These are phyloP conservation scores for Arenicola marina DNA, from an alignment of 2,888 invertebrate species.

Conservation along the genomic window DNA sequence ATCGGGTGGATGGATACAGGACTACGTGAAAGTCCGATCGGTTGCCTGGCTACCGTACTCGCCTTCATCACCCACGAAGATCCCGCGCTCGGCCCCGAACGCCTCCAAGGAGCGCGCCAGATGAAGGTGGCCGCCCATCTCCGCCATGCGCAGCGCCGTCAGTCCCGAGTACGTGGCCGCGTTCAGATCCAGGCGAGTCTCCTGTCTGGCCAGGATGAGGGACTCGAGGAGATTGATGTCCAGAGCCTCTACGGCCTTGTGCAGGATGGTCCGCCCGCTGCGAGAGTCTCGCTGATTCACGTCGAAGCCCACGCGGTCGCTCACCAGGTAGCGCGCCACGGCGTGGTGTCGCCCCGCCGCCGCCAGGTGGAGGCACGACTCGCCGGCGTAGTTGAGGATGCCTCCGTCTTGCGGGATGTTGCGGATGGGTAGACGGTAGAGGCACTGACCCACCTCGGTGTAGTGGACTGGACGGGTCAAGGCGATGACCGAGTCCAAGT, in stretches of 20 bases:
- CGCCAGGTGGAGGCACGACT: neutral
- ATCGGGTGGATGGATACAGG: too few species aligned
- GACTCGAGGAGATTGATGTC: neutral
- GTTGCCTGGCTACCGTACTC: too few species aligned
- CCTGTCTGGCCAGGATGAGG: too few species aligned
- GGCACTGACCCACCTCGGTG: neutral
- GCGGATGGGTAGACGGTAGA: neutral
- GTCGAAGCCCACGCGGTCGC: neutral
- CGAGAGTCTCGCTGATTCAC: neutral
- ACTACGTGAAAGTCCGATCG: too few species aligned
- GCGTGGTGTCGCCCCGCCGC: neutral
- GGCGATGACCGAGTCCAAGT: neutral
- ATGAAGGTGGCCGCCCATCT: too few species aligned
- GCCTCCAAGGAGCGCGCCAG: too few species aligned
- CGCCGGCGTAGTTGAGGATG: neutral
- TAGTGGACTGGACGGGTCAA: neutral
- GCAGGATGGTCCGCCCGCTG: neutral
- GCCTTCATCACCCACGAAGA: too few species aligned
- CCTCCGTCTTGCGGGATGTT: neutral
- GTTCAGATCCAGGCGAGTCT: too few species aligned
- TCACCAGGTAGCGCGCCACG: neutral
- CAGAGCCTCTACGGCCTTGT: neutral
- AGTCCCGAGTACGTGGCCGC: too few species aligned
- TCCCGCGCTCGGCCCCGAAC: too few species aligned
- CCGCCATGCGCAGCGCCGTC: too few species aligned